Percentiles rank a stretch among this genome's conserved stretches.
These are phyloP conservation scores for Ictalurus furcatus DNA, from an alignment of 2,113 vertebrate genomes.

Conservation along the genomic window DNA sequence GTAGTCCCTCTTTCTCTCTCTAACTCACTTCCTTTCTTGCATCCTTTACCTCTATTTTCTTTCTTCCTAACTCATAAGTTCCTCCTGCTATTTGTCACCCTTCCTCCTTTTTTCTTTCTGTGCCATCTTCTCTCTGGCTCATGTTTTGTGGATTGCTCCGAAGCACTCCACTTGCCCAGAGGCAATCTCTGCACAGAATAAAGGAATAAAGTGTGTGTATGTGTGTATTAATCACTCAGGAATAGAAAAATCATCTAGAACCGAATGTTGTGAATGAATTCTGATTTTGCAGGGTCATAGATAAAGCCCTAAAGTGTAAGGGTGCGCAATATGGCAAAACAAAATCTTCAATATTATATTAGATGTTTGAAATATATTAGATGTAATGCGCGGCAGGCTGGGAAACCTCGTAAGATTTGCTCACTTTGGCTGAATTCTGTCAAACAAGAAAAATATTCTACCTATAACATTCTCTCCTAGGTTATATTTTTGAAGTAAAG, in stretches of 20 bases:
- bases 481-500: not conserved
- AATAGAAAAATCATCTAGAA: not conserved
- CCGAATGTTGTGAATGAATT: not conserved
- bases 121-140: not conserved
- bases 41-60: not conserved
- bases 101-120: constrained; percentile 29
- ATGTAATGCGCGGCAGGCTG: not conserved
- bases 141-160: not conserved
- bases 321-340: not conserved
- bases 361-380: not conserved
- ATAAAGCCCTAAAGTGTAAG: not conserved
- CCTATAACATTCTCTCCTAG: not conserved
- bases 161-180: constrained; percentile 18
- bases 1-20: constrained; percentile 17
- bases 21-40: constrained; percentile 18
- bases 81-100: not conserved
- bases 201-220: not conserved
- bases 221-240: constrained; percentile 19
- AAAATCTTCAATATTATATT: not conserved
- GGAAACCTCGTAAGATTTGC: not conserved
- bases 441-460: not conserved
- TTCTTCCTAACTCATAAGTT: constrained; percentile 9
- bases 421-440: not conserved
- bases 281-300: not conserved
- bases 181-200: constrained; percentile 6